Conservation (phyloP, 2,888 invertebrate species). For the Melinaea menophilus region DNA sequence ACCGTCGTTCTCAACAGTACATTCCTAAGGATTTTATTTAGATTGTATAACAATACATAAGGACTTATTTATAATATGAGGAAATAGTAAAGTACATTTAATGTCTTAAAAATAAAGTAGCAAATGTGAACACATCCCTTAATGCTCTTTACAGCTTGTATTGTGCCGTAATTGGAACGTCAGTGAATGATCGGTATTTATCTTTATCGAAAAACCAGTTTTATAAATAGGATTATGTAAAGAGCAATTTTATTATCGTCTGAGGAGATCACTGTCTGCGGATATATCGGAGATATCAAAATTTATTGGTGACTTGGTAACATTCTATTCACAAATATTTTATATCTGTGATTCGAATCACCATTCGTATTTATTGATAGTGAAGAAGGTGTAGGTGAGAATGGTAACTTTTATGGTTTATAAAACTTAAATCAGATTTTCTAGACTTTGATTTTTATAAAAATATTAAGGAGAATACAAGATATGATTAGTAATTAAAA, state of each 20-base stretch:
- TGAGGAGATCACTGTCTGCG: slow-evolving; percentile 22
- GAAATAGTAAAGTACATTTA: no score
- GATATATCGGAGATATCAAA: slow-evolving; percentile 5
- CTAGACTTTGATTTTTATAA: no score
- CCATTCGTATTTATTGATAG: neutral
- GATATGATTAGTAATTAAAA: no score
- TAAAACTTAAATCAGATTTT: no score
- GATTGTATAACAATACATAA: neutral
- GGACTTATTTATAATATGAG: no score
- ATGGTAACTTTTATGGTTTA: no score
- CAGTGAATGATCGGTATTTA: slow-evolving; percentile 68
- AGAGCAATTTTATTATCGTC: slow-evolving; percentile 29
- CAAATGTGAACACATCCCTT: slow-evolving; percentile 16
- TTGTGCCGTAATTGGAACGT: slow-evolving; percentile 69
- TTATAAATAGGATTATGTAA: slow-evolving; percentile 32
- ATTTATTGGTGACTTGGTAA: slow-evolving; percentile 5
- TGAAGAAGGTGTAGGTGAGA: neutral
- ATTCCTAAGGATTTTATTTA: neutral
- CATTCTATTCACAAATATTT: slow-evolving; percentile 6
- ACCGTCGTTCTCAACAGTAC: neutral
- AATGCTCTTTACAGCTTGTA: slow-evolving; percentile 45
- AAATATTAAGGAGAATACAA: no score
- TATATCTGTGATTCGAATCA: neutral
- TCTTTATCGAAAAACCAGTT: slow-evolving; percentile 47
- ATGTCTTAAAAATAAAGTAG: neutral